These are phyloP conservation scores for Etia nguti DNA, from an alignment of 2,113 vertebrate species.

Conservation along the genomic window DNA sequence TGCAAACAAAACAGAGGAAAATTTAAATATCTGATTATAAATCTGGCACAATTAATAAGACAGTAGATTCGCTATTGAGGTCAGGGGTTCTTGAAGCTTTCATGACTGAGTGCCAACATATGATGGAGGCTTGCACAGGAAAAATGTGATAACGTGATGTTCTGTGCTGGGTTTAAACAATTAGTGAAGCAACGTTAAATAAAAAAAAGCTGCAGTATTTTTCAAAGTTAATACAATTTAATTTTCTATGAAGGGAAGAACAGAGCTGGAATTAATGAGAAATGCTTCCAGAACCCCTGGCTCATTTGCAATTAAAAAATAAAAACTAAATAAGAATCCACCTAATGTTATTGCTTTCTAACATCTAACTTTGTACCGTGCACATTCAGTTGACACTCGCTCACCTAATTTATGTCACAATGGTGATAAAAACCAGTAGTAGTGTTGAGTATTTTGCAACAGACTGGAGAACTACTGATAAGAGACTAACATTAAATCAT, in stretches of 20 bases:
- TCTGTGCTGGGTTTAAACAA: background rate
- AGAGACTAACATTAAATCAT: background rate
- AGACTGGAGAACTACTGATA: background rate
- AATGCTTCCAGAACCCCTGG: background rate
- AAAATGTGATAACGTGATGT: background rate
- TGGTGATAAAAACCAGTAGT: background rate
- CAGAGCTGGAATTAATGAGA: background rate
- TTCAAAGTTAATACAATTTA: background rate
- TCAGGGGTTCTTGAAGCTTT: background rate
- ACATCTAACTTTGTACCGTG: fast-evolving
- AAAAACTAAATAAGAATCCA: background rate
- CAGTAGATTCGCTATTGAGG: background rate
- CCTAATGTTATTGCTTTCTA: background rate
- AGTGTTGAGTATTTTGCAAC: background rate
- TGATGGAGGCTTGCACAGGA: fast-evolving
- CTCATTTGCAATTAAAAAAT: background rate
- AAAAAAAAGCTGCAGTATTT: background rate
- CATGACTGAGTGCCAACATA: background rate
- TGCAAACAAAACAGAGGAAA: background rate
- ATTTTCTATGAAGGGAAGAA: background rate
- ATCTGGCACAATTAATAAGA: background rate
- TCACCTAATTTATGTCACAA: background rate
- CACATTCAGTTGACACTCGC: fast-evolving
- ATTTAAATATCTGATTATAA: background rate
- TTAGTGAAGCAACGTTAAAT: background rate